Evolutionary conservation across 2,113 vertebrate genomes (phyloP).

Genomic region (Pyxicephalus adspersus): DNA sequence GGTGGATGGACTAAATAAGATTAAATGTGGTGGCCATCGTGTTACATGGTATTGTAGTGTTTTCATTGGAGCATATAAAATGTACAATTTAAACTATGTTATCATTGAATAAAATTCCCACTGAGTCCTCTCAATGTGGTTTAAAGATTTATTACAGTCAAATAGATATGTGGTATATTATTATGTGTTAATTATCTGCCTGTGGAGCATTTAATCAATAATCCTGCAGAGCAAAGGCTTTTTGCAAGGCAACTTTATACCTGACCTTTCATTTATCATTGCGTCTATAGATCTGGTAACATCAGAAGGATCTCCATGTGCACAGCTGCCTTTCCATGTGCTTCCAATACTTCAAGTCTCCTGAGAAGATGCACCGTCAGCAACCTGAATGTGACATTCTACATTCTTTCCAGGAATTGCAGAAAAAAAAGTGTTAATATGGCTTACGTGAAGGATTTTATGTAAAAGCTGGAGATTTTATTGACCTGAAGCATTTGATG

Average conservation of each 20-base stretch:
- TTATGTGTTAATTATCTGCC: constrained; percentile 22
- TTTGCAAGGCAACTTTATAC: constrained; percentile 15
- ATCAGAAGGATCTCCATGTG: not conserved
- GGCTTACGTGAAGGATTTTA: constrained; percentile 30
- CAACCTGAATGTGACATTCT: constrained; percentile 21
- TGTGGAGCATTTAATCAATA: constrained; percentile 10
- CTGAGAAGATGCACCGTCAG: constrained; percentile 34
- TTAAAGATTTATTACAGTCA: not conserved
- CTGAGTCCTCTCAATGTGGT: not conserved
- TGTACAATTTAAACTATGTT: not conserved
- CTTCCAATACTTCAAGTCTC: constrained; percentile 31
- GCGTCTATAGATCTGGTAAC: constrained; percentile 22
- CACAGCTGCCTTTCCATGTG: constrained; percentile 47
- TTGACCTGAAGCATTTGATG: constrained; percentile 1
- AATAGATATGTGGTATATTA: constrained; percentile 12
- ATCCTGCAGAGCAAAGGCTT: not conserved
- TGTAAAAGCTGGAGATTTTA: constrained; percentile 1
- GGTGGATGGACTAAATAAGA: no score
- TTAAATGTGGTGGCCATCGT: no score
- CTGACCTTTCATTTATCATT: constrained; percentile 40
- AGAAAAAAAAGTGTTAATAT: constrained; percentile 10
- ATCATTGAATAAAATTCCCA: not conserved
- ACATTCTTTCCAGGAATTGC: constrained; percentile 51
- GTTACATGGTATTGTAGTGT: no score
- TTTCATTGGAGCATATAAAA: no score